Base-by-base conservation (phyloP, 1,140 invertebrate species). In the Propsilocerus akamusi region DNA sequence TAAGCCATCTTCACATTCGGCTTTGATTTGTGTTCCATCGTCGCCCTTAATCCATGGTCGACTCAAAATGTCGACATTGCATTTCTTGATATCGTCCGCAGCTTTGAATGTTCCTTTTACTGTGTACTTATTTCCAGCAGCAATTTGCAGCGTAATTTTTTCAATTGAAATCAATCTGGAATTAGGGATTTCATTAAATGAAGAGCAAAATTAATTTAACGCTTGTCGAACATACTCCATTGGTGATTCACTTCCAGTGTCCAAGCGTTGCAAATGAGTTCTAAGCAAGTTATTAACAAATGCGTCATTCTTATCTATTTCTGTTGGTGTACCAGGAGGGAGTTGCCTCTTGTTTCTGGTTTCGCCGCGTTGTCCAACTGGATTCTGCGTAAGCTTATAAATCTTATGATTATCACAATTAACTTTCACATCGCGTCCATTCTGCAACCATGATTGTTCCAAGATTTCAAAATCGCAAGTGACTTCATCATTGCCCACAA, bases 381-480 rank as follows among this genome's bases (percentile, higher is more conserved):
- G 34, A 17, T 3, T 2, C 22, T 41, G 34, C 1, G 12, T 41
- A 3, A 41, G 22, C 1, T 17, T 41, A 20, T 41, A 41, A 3
- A 17, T 5, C 17, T 20, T 41, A 7, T 41, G 2, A 32, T 68
- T 63, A 47, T 67, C 56, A 50, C 75, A 77, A 7, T 61, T 59
- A 0, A 76, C 65, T 4, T 65, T 66, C 14, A 75, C 70, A 30
- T 71, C 51, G 32, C 52, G 63, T 1, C 67, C 71, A 14, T 72
- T 59, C 26, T 73, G 61, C 3, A 74, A 5, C 80, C 78, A 82
- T 3, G 76, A 66, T 52, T 70, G 67, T 41, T 55, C 53, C 10
- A 62, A 64, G 0, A 73, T 61, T 57, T 68, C 64, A 17, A 66
- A 54, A 51, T 20, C 17, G 22, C 34, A 41, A 4, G 10, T 17